These are phyloP conservation scores for Tenthredo scrophulariae DNA, from an alignment of 2,888 invertebrate genomes.

Conservation along the genomic window DNA sequence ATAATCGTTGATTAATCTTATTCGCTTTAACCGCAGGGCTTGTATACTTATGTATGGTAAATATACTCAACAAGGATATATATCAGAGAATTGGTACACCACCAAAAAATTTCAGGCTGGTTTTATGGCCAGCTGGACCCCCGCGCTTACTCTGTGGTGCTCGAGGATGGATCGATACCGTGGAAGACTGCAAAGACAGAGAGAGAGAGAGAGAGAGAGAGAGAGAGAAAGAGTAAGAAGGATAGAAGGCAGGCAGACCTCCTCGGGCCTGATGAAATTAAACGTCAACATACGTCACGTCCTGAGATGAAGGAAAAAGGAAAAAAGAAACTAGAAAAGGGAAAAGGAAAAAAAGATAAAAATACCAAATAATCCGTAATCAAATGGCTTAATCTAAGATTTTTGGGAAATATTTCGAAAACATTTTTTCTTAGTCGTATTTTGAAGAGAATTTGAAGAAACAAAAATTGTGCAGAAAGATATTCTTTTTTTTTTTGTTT, in stretches of 20 bases:
- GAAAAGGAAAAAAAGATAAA: neutral
- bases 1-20: no score
- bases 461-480: neutral
- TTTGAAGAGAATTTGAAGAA: no score
- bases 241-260: neutral
- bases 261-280: constrained; percentile 33
- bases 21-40: no score
- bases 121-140: constrained; percentile 22
- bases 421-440: no score
- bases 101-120: neutral
- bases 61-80: no score
- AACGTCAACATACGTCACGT: constrained; percentile 21
- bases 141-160: constrained; percentile 1
- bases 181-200: constrained; percentile 32
- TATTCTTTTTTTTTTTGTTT: neutral
- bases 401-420: neutral
- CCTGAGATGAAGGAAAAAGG: neutral
- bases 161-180: constrained; percentile 30
- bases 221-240: neutral
- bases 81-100: neutral
- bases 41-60: neutral
- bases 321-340: neutral
- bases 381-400: no score
- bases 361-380: neutral
- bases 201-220: neutral